Evolutionary conservation across 2,888 invertebrate genomes (phyloP).

Genomic region (Mimachlamys varia): DNA sequence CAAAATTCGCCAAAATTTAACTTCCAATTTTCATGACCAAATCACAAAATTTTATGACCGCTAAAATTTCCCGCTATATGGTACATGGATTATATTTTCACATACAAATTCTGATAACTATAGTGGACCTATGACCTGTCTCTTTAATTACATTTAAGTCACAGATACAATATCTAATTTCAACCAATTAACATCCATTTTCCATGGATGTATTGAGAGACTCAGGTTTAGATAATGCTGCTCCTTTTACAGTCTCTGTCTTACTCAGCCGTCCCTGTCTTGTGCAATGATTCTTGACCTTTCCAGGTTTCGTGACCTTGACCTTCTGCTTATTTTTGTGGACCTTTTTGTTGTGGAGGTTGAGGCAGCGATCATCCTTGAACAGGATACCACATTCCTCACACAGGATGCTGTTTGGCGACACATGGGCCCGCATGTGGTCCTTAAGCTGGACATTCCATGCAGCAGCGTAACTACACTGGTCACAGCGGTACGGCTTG

Average conservation of each 20-base stretch:
- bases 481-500: conserved; percentile 42
- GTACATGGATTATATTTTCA: too few relatives aligned
- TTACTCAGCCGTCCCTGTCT: background rate
- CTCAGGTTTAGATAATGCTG: background rate
- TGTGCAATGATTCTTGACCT: background rate
- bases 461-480: conserved; percentile 42
- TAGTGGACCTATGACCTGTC: too few relatives aligned
- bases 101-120: too few relatives aligned
- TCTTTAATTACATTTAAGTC: too few relatives aligned
- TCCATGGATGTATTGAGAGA: background rate
- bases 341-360: conserved; percentile 43
- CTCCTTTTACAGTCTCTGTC: background rate
- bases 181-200: background rate
- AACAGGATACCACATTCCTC: conserved; percentile 47
- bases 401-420: conserved; percentile 31
- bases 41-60: too few relatives aligned
- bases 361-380: conserved; percentile 38
- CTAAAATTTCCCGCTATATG: too few relatives aligned
- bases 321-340: conserved; percentile 22
- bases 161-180: too few relatives aligned
- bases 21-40: too few relatives aligned
- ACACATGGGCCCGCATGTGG: conserved; percentile 42
- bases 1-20: too few relatives aligned
- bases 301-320: background rate
- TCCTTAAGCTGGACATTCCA: conserved; percentile 50